Percentiles rank a stretch among this genome's conserved stretches.
Conservation (phyloP, 2,888 invertebrate genomes). For the Tipula unca region DNA sequence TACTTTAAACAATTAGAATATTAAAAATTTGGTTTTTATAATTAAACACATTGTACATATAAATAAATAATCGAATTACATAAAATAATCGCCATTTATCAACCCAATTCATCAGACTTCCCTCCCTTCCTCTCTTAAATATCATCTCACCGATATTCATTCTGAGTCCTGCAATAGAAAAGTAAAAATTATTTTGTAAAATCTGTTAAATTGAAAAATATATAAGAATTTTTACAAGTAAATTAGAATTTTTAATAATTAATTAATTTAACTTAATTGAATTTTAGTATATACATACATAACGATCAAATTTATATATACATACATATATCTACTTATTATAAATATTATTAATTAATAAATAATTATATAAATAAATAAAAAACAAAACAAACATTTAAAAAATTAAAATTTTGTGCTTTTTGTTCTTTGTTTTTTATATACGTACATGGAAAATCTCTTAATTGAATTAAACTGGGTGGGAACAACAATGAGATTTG, state of each 20-base stretch:
- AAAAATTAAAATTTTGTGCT: background rate
- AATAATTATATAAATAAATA: background rate
- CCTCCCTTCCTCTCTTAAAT: background rate
- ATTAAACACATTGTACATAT: background rate
- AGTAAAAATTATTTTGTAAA: background rate
- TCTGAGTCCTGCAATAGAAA: background rate
- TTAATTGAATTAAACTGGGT: background rate
- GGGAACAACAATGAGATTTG: background rate
- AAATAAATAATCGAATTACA: background rate
- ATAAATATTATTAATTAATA: background rate
- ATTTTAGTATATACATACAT: background rate
- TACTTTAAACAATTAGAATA: background rate
- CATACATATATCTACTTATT: background rate
- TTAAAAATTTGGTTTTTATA: background rate
- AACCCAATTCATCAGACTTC: background rate
- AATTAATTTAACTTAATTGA: background rate
- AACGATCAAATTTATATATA: background rate
- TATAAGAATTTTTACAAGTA: background rate
- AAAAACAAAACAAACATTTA: background rate
- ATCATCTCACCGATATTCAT: background rate
- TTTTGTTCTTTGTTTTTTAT: background rate
- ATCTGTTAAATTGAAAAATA: background rate
- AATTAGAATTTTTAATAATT: background rate
- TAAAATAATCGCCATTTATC: background rate
- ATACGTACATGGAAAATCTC: background rate